phyloP scores from a whole-genome alignment of 1,140 invertebrate genomes.

The Globodera ellingtonae region DNA sequence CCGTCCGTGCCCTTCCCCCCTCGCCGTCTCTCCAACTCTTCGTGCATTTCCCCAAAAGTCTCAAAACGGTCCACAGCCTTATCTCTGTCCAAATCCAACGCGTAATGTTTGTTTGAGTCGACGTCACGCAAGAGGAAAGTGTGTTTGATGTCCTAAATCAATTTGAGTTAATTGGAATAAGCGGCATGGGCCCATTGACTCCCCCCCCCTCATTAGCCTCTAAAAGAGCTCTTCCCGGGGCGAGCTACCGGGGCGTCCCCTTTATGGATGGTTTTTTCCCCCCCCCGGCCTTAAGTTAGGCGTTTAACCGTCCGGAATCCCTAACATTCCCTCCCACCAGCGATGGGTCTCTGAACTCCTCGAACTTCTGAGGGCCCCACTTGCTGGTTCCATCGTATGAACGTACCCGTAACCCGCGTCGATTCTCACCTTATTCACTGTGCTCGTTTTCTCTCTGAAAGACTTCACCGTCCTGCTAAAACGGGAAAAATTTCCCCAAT shows the following conservation, averaged over 20 bases:
- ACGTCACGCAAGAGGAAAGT: not conserved
- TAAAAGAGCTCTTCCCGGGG: no score
- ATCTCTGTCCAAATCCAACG: slow-evolving; percentile 7
- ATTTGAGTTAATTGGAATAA: not conserved
- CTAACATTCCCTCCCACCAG: not conserved
- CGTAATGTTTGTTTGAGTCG: not conserved
- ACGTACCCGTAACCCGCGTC: not conserved
- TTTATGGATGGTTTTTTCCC: no score
- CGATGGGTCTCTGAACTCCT: no score
- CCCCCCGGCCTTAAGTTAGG: no score
- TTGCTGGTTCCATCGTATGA: not conserved
- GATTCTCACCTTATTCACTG: not conserved
- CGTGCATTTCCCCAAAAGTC: not conserved
- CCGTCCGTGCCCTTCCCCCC: not conserved
- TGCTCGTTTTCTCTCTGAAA: not conserved
- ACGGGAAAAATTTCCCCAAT: not conserved
- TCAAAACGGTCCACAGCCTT: not conserved
- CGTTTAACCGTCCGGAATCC: no score
- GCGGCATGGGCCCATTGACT: no score
- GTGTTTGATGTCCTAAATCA: not conserved
- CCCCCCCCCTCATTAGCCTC: no score
- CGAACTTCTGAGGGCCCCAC: not conserved
- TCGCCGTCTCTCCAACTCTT: not conserved
- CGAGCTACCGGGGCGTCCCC: no score
- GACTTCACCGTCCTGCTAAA: not conserved